phyloP scores from a whole-genome alignment of 2,888 invertebrate species.

The Cryptosula pallasiana region DNA sequence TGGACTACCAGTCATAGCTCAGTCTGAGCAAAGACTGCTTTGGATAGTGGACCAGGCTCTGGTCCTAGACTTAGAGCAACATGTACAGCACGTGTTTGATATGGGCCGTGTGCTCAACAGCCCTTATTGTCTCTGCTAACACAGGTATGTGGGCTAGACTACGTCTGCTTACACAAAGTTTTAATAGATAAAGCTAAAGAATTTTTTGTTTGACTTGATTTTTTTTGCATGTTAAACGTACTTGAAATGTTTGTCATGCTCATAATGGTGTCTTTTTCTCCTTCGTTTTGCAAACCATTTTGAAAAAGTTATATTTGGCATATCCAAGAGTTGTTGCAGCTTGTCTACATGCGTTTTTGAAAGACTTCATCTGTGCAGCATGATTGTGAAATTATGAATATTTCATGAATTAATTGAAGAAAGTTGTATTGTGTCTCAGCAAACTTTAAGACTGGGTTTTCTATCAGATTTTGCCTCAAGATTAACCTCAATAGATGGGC shows the following conservation, averaged over 20 bases:
- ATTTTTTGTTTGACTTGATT: too few relatives aligned
- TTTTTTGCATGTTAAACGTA: too few relatives aligned
- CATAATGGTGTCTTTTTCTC: background rate
- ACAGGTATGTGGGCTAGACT: conserved; percentile 22
- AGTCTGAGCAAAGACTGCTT: background rate
- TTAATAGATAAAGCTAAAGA: too few relatives aligned
- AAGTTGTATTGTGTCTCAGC: too few relatives aligned
- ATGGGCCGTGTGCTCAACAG: conserved; percentile 15
- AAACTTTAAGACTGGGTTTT: too few relatives aligned
- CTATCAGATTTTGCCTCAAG: too few relatives aligned
- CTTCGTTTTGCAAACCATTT: background rate
- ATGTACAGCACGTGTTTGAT: background rate
- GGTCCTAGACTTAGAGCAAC: background rate
- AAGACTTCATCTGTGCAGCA: background rate
- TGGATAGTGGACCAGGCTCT: too few relatives aligned
- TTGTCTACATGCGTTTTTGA: background rate
- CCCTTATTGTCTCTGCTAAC: conserved; percentile 12
- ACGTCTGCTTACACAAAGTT: too few relatives aligned
- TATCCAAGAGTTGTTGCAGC: background rate
- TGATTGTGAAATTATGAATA: too few relatives aligned
- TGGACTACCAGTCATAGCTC: background rate
- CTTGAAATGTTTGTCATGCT: too few relatives aligned
- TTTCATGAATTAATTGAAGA: too few relatives aligned
- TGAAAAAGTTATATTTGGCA: background rate
- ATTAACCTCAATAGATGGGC: too few relatives aligned